Base-by-base conservation (phyloP, 2,888 invertebrate genomes). In the Crematogaster levior region DNA sequence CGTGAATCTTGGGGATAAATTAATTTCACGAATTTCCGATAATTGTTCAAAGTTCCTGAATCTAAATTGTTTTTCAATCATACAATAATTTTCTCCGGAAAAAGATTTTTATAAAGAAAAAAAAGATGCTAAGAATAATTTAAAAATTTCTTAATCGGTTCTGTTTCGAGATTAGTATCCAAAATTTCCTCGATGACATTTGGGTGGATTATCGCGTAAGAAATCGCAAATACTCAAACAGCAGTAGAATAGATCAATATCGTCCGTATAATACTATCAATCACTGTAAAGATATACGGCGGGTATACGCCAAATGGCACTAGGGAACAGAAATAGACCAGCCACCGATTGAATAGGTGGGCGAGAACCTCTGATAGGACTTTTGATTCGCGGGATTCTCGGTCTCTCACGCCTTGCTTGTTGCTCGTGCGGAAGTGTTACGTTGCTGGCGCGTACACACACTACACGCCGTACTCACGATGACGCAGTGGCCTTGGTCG, bases 401-500 rank as follows among this genome's bases (percentile, higher is more conserved):
- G 24, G 10, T 7, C 46, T 70, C 58, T 53, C 53, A 12, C 40
- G 15, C 46, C 40, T 37, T 18, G 37, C 30, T 37, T 24, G 48
- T 58, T 40, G 66, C 48, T 74, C 58, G 68, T 51, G 43, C 43
- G 56, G 70, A 56, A 56, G 70, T 34, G 56, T 79, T 70, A 79
- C 77, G 70, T 79, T 79, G 48, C 37, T 24, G 43, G 43, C 56
- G 56, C 68, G 68, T 74, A 74, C 60, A 60, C 60, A 66, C 21
- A 24, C 24, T 73, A 61, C 75, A 34, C 43, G 37, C 21, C 34
- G 56, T 63, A n/a, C 30, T 48, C 51, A 37, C 58, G 86, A 87
- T 88, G 89, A 89, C 89, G 89, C 88, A 89, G 85, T 88, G 88
- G 82, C 89, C 90, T 88, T 88, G 88, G 83, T 79, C 81, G 87